A percentile compares a stretch with the other conserved stretches of the same genome.
Conservation (phyloP, 2,888 invertebrate genomes). For the Hyposoter dolosus region DNA sequence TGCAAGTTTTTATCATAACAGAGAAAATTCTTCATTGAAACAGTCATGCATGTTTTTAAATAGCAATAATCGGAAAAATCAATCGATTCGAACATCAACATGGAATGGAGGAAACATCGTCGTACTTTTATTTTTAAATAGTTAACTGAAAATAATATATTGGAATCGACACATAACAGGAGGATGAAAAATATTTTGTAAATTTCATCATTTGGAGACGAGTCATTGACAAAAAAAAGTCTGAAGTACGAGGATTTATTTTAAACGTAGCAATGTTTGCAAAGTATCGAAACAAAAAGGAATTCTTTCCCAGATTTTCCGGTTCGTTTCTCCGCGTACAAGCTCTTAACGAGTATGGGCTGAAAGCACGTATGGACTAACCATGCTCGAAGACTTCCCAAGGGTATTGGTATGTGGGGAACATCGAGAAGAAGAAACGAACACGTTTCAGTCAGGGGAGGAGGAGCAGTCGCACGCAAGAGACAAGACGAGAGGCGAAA, state of each 20-base stretch:
- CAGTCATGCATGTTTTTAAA: too few species aligned
- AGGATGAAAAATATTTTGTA: too few species aligned
- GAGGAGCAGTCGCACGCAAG: constrained; percentile 32
- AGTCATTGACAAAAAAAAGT: background rate
- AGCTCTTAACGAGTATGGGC: constrained; percentile 63
- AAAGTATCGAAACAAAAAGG: constrained; percentile 18
- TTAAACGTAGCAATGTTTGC: background rate
- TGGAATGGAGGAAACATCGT: too few species aligned
- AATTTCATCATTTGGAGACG: background rate
- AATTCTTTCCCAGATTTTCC: constrained; percentile 50
- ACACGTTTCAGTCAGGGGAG: constrained; percentile 66
- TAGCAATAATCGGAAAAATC: too few species aligned
- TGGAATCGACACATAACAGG: too few species aligned
- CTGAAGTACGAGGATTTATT: background rate
- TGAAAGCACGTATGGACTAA: constrained; percentile 73
- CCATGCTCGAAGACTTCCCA: constrained; percentile 60
- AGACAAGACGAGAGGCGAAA: constrained; percentile 36
- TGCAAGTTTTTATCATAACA: too few species aligned
- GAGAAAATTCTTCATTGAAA: too few species aligned
- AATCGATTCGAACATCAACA: too few species aligned
- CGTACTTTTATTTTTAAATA: too few species aligned
- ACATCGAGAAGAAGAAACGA: constrained; percentile 74
- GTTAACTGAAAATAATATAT: too few species aligned
- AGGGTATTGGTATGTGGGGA: constrained; percentile 76
- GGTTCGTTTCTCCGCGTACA: constrained; percentile 45